Evolutionary conservation across 2,797 vertebrate species (phyloP).

Genomic region (Malacoraja senta): DNA sequence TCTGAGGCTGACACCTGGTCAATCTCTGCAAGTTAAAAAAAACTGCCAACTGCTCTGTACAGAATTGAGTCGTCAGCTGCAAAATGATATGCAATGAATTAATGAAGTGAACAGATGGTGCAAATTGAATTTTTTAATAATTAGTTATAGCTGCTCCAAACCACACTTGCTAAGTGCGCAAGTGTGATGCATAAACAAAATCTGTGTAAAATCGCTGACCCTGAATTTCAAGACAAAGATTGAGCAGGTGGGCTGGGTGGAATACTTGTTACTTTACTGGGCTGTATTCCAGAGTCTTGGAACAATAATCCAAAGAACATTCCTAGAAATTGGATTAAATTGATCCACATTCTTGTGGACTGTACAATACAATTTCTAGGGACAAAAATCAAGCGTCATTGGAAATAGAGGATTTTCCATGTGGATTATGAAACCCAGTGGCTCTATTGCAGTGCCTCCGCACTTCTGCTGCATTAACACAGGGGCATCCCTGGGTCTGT

Average conservation of each 20-base stretch:
- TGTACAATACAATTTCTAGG: too few relatives aligned
- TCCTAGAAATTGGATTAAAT: too few relatives aligned
- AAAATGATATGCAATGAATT: background rate
- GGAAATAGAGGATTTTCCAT: too few relatives aligned
- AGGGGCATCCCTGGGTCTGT: too few relatives aligned
- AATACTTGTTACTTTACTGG: background rate
- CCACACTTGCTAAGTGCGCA: background rate
- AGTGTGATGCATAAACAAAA: background rate
- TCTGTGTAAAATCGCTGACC: background rate
- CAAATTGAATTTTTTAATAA: background rate
- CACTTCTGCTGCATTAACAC: too few relatives aligned
- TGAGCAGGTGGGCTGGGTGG: background rate
- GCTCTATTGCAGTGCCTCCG: too few relatives aligned
- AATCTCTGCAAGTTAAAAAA: background rate
- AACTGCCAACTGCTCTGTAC: background rate
- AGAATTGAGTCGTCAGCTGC: background rate
- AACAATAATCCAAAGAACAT: background rate
- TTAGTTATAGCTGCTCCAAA: background rate
- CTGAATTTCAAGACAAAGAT: background rate
- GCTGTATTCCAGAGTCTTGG: background rate
- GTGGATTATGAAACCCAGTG: too few relatives aligned
- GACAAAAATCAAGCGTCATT: too few relatives aligned
- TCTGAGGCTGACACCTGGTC: background rate
- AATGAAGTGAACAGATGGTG: background rate
- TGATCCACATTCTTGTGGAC: too few relatives aligned